These are phyloP conservation scores for Bugulina stolonifera DNA, from an alignment of 2,888 invertebrate genomes.

Conservation along the genomic window DNA sequence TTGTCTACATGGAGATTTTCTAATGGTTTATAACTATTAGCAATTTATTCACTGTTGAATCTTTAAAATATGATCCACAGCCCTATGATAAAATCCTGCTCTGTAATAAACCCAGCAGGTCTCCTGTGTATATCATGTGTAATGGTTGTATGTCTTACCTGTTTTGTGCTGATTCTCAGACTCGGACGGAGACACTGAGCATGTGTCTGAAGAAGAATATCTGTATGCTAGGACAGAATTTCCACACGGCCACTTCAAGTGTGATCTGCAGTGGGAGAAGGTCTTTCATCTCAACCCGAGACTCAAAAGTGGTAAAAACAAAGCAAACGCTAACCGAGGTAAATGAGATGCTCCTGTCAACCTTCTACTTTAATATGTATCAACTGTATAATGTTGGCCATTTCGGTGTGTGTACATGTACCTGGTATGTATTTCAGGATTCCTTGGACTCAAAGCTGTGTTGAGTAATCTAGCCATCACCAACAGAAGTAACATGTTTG, in stretches of 20 bases:
- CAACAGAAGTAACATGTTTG: constrained; percentile 71
- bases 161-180: no score
- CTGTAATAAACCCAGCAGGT: no score
- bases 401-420: not conserved
- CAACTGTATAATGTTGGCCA: no score
- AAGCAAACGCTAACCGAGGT: not conserved
- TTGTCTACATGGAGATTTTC: no score
- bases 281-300: constrained; percentile 67
- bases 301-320: constrained; percentile 55
- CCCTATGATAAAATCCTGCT: no score
- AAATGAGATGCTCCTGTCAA: no score
- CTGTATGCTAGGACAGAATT: constrained; percentile 56
- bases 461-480: constrained; percentile 66
- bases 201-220: constrained; percentile 40
- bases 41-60: no score
- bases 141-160: no score
- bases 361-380: no score
- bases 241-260: constrained; percentile 66
- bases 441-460: constrained; percentile 62
- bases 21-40: no score
- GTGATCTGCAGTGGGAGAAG: constrained; percentile 68
- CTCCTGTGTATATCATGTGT: no score
- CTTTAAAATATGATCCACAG: no score
- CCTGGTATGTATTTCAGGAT: constrained; percentile 34
- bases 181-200: constrained; percentile 40